Base-by-base conservation (phyloP, 1,140 invertebrate species). In the Ceratina calcarata region DNA sequence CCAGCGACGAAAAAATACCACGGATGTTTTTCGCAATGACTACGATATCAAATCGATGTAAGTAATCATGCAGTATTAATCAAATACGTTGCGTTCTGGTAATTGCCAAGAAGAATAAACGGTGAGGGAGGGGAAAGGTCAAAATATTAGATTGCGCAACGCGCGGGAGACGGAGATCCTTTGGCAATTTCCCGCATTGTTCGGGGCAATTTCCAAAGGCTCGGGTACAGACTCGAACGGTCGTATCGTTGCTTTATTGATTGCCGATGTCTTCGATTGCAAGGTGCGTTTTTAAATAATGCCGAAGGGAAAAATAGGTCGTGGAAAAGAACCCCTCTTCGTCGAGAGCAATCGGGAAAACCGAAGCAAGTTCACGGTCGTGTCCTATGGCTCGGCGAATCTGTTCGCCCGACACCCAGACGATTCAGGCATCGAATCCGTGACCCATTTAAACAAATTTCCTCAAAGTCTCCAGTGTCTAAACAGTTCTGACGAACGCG, bases 361-460 rank as follows among this genome's bases (percentile, higher is more conserved):
- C 27, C 24, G 67, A 37, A 49, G 75, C 75, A 78, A 78, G 66
- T 69, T 78, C 75, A 78, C 37, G 75, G 75, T 37, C 74, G 61
- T 67, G 65, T 51, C 2, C 53, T 24, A 13, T n/a, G n/a, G n/a
- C n/a, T n/a, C 37, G 6, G 37, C 37, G 37, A 45, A 45, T 45
- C 37, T 10, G 37, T 7, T 45, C 37, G 37, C 16, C 12, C 18
- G 53, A 3, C 55, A n/a, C 18, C 3, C 55, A 57, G 55, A 57
- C 13, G 15, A 57, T 57, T 57, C 55, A 57, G n/a, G 1, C 55
- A n/a, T 57, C 55, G 55, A n/a, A 57, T 57, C 13, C 55, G 1
- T 57, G 37, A 45, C 3, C 37, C 37, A 45, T 7, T 57, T 16
- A 57, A 18, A 57, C 3, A 57, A 57, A 57, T 57, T 57, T n/a